Base-by-base conservation (phyloP, 2,113 vertebrate genomes). In the Herpetotheres cachinnans region DNA sequence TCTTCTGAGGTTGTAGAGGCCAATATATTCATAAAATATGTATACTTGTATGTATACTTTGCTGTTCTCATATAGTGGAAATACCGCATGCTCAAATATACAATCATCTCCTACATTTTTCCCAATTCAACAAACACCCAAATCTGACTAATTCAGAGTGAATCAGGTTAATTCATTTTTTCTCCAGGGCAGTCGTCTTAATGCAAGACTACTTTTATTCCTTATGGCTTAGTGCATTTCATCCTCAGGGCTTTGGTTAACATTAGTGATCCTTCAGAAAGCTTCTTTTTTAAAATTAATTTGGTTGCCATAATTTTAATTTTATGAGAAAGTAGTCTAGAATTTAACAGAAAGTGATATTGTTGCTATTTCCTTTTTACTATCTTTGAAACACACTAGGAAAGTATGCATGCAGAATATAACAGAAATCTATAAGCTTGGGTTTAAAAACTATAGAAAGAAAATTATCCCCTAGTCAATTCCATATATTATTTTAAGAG, bases 81-180 rank as follows among this genome's bases (percentile, higher is more conserved):
- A 82, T 74, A 76, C 5, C 11, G 8, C 42, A 79, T 78, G 32
- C 34, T 79, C 24, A 93, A 52, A 73, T 81, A 82, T 49, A 38
- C 24, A 70, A 30, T 61, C 27, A 30, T 61, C 27, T 77, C 25
- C 36, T 95, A 29, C 32, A 55, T 59, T 93, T 96, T 93, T 72
- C 76, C 66, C 89, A 94, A n/a, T 67, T 96, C 42, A 93, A 70
- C 42, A 96, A 71, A 79, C 56, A 79, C 63, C 38, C 54, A 93
- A 76, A 89, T 86, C 52, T 97, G 86, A 95, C 94, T 96, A 86
- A 88, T 92, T 97, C 86, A 86, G 86, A 96, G 90, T n/a, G 84
- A 94, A 95, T 97, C 92, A 93, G 66, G 93, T 86, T 67, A 90
- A 79, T 76, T 89, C 1, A 52, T 82, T 14, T 95, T 96, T 91